phyloP scores from a whole-genome alignment of 1,140 invertebrate species.

The Potamilus streckersoni region DNA sequence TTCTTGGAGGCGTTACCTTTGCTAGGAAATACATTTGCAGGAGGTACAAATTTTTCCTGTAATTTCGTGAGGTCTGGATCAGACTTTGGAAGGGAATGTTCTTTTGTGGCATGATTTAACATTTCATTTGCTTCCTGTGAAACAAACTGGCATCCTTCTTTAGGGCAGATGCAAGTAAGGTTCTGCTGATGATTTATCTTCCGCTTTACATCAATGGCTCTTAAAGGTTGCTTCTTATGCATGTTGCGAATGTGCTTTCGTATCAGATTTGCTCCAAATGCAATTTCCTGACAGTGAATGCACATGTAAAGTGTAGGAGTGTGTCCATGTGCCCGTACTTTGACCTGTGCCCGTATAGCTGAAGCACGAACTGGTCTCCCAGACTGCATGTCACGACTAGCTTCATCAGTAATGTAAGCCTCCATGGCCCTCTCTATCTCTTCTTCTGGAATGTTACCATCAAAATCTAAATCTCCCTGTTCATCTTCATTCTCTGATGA shows the following conservation, averaged over 20 bases:
- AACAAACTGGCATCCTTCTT: slow-evolving; percentile 25
- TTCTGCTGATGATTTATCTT: slow-evolving; percentile 17
- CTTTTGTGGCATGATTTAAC: slow-evolving; percentile 36
- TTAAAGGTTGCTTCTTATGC: slow-evolving; percentile 30
- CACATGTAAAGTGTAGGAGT: slow-evolving; percentile 38
- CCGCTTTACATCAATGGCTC: slow-evolving; percentile 39
- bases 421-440: slow-evolving; percentile 35
- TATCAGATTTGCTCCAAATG: slow-evolving; percentile 38
- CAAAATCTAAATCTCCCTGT: slow-evolving; percentile 25
- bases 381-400: slow-evolving; percentile 6
- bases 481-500: slow-evolving; percentile 14
- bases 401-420: slow-evolving; percentile 37
- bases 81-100: slow-evolving; percentile 21
- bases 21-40: not conserved
- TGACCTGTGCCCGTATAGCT: slow-evolving; percentile 30
- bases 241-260: slow-evolving; percentile 27
- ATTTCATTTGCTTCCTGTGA: slow-evolving; percentile 20
- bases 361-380: slow-evolving; percentile 35
- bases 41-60: not conserved
- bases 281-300: slow-evolving; percentile 33
- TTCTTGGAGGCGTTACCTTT: not conserved
- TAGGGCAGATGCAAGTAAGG: slow-evolving; percentile 36
- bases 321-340: slow-evolving; percentile 28
- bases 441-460: slow-evolving; percentile 27
- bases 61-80: slow-evolving; percentile 9